phyloP scores from a whole-genome alignment of 1,140 invertebrate species.

The Lucilia sericata region DNA sequence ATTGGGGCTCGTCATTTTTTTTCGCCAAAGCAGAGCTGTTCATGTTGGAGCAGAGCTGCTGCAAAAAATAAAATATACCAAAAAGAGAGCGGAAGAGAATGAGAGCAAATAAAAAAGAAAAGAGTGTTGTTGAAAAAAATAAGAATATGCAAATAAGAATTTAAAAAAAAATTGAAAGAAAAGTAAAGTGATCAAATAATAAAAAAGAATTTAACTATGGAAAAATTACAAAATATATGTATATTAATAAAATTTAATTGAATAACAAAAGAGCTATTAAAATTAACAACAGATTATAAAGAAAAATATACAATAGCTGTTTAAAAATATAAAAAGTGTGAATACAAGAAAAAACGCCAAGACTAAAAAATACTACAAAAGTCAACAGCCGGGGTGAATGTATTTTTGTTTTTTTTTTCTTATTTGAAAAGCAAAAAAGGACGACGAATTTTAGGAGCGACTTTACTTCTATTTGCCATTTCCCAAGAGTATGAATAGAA shows the following conservation, averaged over 20 bases:
- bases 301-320: not conserved
- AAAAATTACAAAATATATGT: conserved; percentile 29
- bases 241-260: conserved; percentile 38
- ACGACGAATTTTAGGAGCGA: conserved; percentile 5
- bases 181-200: conserved; percentile 32
- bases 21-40: conserved; percentile 1
- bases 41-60: conserved; percentile 7
- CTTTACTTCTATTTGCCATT: not conserved
- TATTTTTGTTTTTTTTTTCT: not conserved
- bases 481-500: not conserved
- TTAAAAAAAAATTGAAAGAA: conserved; percentile 3
- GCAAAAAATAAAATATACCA: conserved; percentile 19
- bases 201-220: conserved; percentile 23
- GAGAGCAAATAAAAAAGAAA: conserved; percentile 31
- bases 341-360: not conserved
- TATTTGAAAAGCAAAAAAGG: not conserved
- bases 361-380: conserved; percentile 13
- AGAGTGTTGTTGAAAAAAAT: conserved; percentile 20
- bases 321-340: not conserved
- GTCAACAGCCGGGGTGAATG: conserved; percentile 27
- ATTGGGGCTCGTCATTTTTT: conserved; percentile 40
- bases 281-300: not conserved
- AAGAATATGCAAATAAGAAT: conserved; percentile 31
- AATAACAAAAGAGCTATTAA: conserved; percentile 38
- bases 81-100: conserved; percentile 21